These are phyloP conservation scores for Epinephelus awoara DNA, from an alignment of 2,797 vertebrate species.

Conservation along the genomic window DNA sequence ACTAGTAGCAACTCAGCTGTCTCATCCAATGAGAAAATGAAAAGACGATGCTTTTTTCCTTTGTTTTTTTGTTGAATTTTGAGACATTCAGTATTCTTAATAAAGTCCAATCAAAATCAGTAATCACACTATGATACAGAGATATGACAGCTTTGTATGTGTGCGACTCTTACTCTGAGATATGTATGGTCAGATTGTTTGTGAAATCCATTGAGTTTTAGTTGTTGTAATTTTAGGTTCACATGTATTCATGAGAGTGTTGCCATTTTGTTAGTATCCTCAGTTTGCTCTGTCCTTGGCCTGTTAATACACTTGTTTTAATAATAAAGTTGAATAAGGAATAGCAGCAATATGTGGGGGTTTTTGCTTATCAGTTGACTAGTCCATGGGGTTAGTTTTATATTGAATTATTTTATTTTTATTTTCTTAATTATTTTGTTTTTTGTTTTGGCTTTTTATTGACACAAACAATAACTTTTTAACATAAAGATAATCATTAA, in stretches of 20 bases:
- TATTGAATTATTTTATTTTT: no score
- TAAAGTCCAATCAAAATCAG: conserved; percentile 1
- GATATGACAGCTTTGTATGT: neutral
- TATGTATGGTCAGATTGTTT: neutral
- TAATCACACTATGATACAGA: neutral
- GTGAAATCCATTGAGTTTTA: conserved; percentile 10
- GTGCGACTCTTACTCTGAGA: neutral
- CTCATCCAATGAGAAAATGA: conserved; percentile 19
- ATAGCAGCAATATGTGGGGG: conserved; percentile 4
- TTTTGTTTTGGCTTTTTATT: no score
- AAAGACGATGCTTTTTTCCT: neutral
- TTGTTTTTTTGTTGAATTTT: neutral
- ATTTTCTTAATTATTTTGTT: no score
- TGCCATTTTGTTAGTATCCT: conserved; percentile 36
- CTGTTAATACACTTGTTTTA: conserved; percentile 52
- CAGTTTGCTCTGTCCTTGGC: conserved; percentile 14
- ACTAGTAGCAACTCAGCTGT: neutral
- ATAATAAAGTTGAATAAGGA: conserved; percentile 67
- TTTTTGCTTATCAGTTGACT: neutral
- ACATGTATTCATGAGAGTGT: conserved; percentile 12
- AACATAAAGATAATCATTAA: no score
- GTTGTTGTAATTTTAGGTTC: conserved; percentile 31
- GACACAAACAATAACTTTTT: no score
- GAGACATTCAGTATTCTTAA: neutral
- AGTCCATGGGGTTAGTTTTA: no score